These are phyloP conservation scores for Phasianus colchicus DNA, from an alignment of 2,113 vertebrate genomes.

Conservation along the genomic window DNA sequence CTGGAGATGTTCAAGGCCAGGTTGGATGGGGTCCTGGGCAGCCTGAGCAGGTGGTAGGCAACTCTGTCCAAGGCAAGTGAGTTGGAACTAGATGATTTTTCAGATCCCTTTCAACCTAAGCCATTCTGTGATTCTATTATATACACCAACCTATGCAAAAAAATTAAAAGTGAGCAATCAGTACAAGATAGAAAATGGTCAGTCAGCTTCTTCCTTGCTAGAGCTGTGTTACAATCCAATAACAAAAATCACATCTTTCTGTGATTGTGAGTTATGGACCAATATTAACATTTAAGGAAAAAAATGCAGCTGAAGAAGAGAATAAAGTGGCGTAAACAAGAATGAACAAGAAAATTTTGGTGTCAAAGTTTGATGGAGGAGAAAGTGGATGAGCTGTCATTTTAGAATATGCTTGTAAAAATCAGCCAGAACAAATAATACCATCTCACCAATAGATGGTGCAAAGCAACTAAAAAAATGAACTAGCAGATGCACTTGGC, in stretches of 20 bases:
- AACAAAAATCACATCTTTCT: neutral
- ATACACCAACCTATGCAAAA: neutral
- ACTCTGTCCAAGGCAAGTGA: neutral
- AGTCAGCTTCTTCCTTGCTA: neutral
- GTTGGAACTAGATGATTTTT: neutral
- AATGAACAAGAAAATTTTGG: neutral
- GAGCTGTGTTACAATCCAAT: neutral
- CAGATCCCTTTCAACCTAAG: neutral
- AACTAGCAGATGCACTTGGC: neutral
- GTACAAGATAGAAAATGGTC: neutral
- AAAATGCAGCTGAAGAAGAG: neutral
- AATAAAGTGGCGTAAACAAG: neutral
- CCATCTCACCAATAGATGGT: constrained; percentile 46
- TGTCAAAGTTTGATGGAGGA: neutral
- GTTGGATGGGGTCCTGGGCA: neutral
- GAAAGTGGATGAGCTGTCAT: rapidly evolving
- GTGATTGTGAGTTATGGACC: neutral
- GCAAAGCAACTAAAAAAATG: neutral
- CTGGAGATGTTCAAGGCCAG: neutral
- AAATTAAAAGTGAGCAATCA: neutral
- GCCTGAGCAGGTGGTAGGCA: neutral
- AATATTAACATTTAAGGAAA: neutral
- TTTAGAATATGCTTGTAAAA: neutral
- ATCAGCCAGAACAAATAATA: neutral
- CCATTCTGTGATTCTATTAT: neutral